phyloP scores from a whole-genome alignment of 2,113 vertebrate species.

The Crotalus tigris region DNA sequence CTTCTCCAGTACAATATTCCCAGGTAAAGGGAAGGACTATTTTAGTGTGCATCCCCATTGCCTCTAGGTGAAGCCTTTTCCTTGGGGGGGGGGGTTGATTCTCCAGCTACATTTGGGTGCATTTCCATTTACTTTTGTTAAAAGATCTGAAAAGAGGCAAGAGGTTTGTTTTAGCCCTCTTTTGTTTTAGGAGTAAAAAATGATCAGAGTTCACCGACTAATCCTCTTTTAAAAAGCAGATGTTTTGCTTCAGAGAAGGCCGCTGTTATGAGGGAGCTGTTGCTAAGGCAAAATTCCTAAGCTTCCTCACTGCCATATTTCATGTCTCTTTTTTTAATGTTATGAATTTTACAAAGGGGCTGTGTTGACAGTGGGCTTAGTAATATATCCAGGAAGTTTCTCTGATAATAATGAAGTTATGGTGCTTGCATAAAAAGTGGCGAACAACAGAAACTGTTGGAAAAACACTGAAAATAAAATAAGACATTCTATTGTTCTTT shows the following conservation, averaged over 20 bases:
- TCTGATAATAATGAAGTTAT: neutral
- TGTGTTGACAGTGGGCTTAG: neutral
- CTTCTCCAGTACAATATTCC: neutral
- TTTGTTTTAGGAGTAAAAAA: neutral
- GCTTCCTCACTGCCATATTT: neutral
- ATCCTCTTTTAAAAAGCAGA: neutral
- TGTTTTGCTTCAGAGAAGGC: neutral
- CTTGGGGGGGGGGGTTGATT: neutral
- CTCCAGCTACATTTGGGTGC: too few relatives aligned
- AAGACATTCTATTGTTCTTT: neutral
- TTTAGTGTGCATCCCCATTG: neutral
- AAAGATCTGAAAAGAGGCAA: neutral
- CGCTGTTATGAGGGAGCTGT: neutral
- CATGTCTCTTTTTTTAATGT: neutral
- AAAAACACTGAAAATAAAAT: neutral
- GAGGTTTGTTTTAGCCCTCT: neutral
- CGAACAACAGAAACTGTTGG: neutral
- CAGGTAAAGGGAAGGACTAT: neutral
- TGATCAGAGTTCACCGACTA: neutral
- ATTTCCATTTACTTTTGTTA: neutral
- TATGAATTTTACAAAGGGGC: neutral
- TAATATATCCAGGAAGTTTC: neutral
- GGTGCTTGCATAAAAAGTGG: neutral
- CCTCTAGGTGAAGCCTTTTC: neutral
- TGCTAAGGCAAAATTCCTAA: slow-evolving; percentile 1